These are phyloP conservation scores for Sarcophaga rosellei DNA, from an alignment of 2,888 invertebrate genomes.

Conservation along the genomic window DNA sequence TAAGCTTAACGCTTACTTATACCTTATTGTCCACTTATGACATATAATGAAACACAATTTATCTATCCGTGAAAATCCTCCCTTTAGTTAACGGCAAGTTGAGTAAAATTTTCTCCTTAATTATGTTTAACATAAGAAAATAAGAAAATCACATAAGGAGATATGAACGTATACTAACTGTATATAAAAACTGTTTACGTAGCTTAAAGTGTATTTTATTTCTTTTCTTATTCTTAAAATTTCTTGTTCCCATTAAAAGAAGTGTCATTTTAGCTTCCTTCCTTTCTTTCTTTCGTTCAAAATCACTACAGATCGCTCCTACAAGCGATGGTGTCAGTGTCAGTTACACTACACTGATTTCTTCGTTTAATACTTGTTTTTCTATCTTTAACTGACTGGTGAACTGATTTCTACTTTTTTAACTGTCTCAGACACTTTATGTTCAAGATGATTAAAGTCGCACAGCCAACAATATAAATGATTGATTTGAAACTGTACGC, in stretches of 20 bases:
- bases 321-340: slow-evolving; percentile 1
- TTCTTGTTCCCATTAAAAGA: background rate
- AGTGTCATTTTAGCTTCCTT: slow-evolving; percentile 9
- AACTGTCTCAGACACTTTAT: too few species aligned
- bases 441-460: background rate
- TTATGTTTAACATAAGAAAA: background rate
- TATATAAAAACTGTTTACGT: too few species aligned
- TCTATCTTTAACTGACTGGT: background rate
- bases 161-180: too few species aligned
- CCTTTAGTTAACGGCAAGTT: too few species aligned
- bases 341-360: slow-evolving; percentile 13
- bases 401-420: background rate
- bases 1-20: too few species aligned
- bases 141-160: too few species aligned
- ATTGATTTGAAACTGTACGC: slow-evolving; percentile 9
- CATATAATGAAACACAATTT: too few species aligned
- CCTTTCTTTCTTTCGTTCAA: background rate
- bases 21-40: too few species aligned
- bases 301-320: slow-evolving; percentile 28
- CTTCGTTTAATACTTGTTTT: slow-evolving; percentile 4
- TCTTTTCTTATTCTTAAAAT: background rate
- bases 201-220: background rate
- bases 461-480: slow-evolving; percentile 18
- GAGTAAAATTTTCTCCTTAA: background rate
- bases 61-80: too few species aligned